Conservation (phyloP, 2,113 vertebrate genomes). For the Pterocles orientalis region DNA sequence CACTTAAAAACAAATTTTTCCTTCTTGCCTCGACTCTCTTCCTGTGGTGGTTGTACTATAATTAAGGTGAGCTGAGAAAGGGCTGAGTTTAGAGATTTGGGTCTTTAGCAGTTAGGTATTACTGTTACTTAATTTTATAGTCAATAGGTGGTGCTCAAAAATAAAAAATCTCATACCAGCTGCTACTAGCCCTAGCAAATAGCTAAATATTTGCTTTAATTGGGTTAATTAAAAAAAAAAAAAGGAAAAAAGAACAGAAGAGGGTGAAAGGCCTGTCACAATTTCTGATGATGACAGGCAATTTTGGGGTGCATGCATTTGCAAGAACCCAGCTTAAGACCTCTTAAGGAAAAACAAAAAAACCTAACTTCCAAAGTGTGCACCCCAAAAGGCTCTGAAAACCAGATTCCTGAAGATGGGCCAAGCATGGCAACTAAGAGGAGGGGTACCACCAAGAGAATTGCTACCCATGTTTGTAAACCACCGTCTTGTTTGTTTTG, state of each 20-base stretch:
- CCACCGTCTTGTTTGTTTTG: background rate
- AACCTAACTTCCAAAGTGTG: background rate
- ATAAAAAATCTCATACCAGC: background rate
- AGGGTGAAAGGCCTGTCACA: background rate
- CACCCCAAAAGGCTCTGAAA: background rate
- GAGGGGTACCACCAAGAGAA: background rate
- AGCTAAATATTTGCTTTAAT: background rate
- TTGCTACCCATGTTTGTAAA: background rate
- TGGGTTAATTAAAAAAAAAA: background rate
- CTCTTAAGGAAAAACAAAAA: background rate
- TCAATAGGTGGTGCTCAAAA: constrained; percentile 18
- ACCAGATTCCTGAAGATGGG: background rate
- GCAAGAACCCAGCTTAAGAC: background rate
- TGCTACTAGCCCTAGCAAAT: background rate
- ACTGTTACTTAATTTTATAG: background rate
- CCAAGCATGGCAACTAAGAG: background rate
- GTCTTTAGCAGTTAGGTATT: background rate
- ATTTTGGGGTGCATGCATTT: background rate
- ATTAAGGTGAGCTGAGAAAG: background rate
- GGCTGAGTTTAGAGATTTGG: background rate
- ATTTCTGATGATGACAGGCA: background rate
- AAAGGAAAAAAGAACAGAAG: background rate
- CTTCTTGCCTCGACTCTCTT: background rate
- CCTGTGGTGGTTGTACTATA: background rate
- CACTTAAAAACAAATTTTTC: background rate